Evolutionary conservation across 2,888 invertebrate species (phyloP).

Genomic region (Orthosia cruda): DNA sequence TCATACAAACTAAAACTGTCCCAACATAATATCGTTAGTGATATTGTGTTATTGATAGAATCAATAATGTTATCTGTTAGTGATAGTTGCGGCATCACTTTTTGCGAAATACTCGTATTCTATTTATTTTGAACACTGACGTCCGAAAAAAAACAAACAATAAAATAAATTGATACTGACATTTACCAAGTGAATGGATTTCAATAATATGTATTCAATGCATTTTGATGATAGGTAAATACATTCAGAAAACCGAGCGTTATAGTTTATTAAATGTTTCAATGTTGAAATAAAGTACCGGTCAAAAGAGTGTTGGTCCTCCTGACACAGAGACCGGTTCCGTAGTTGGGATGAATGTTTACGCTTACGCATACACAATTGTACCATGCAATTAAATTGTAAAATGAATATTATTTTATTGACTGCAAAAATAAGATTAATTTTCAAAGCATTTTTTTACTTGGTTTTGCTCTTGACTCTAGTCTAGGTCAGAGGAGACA

Average conservation of each 20-base stretch:
- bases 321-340: neutral
- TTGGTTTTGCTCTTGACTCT: too few relatives aligned
- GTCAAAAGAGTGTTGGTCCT: neutral
- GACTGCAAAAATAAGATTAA: neutral
- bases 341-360: neutral
- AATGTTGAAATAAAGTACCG: conserved; percentile 44
- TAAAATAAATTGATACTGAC: conserved; percentile 36
- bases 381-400: too few relatives aligned
- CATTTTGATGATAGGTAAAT: conserved; percentile 64
- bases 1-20: neutral
- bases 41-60: neutral
- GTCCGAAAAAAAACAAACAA: conserved; percentile 9
- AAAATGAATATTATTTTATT: neutral
- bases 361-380: too few relatives aligned
- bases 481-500: too few relatives aligned
- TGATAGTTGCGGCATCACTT: neutral
- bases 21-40: neutral
- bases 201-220: conserved; percentile 40
- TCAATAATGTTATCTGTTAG: neutral
- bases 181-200: conserved; percentile 28
- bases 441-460: too few relatives aligned
- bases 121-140: conserved; percentile 25
- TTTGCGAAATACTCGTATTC: neutral
- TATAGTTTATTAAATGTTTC: conserved; percentile 67
- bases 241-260: conserved; percentile 40